Evolutionary conservation across 1,140 invertebrate species (phyloP).

Genomic region (Ericerus pela): DNA sequence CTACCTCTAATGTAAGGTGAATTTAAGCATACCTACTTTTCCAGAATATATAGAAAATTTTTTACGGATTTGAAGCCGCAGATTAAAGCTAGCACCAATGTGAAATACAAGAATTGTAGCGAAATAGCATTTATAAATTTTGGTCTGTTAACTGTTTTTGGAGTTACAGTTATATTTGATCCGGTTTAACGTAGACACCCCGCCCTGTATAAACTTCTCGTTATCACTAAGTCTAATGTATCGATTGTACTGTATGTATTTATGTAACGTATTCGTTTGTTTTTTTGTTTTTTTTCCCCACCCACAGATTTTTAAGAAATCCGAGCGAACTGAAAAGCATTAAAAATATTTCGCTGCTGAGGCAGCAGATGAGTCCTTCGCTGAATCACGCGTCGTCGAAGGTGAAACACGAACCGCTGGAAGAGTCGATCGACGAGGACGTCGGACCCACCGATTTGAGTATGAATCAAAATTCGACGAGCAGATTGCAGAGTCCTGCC

Average conservation of each 20-base stretch:
- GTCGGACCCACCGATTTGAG: conserved; percentile 22
- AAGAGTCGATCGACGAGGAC: conserved; percentile 19
- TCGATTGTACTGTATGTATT: not conserved
- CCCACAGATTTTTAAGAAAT: conserved; percentile 64
- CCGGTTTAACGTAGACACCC: too few species aligned
- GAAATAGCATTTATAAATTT: too few species aligned
- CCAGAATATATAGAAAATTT: too few species aligned
- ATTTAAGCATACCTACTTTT: too few species aligned
- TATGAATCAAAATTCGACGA: conserved; percentile 15
- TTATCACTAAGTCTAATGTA: too few species aligned
- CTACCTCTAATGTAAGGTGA: too few species aligned
- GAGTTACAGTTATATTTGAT: too few species aligned
- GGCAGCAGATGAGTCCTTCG: conserved; percentile 52
- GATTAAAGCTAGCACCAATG: too few species aligned
- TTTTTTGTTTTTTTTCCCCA: conserved; percentile 21
- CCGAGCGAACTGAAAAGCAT: conserved; percentile 81
- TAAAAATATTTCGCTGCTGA: conserved; percentile 74
- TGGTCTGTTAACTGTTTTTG: too few species aligned
- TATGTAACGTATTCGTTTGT: not conserved
- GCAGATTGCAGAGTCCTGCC: conserved; percentile 11
- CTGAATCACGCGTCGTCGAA: conserved; percentile 8
- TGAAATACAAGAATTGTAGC: too few species aligned
- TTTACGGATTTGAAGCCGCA: too few species aligned
- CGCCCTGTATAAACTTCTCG: too few species aligned
- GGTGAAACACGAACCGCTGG: conserved; percentile 15